Base-by-base conservation (phyloP, 2,888 invertebrate species). In the Microctonus aethiopoides region DNA sequence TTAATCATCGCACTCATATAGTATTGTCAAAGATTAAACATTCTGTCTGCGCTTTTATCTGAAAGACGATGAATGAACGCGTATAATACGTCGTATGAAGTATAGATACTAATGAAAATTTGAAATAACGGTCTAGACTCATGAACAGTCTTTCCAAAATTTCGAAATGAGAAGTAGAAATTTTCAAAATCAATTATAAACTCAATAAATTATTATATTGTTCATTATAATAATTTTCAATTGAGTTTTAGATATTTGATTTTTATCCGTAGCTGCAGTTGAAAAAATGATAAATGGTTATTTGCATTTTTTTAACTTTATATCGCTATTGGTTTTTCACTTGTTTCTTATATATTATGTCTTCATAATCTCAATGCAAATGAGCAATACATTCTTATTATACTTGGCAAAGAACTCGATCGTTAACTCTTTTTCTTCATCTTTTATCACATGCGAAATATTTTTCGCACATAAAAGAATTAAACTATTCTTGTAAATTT, bases 301-400 rank as follows among this genome's bases (percentile, higher is more conserved):
- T n/a, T n/a, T n/a, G n/a, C 16, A 32, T 24, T 61, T n/a, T n/a
- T n/a, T n/a, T n/a, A n/a, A n/a, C n/a, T n/a, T n/a, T 4, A 16
- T 16, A 52, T 16, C 32, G 24, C 16, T 63, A 39, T 66, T 57
- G 22, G 34, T 11, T 16, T 16, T 46, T 63, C 32, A 29, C 46
- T 13, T 51, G 46, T 63, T 16, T 63, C 46, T 63, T 16, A 41
- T 29, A 24, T 61, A 36, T 24, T 11, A 13, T 24, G n/a, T n/a
- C 41, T 51, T 36, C 61, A 68, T 54, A 36, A 24, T 65, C 34
- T 51, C 24, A 16, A 68, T 68, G 67, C 67, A 61, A 68, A 68
- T 68, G 39, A 61, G 61, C 36, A 68, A 68, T 68, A 68, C 54
- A 26, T 29, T 66, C 57, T 29, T 26, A n/a, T 56, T 34, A 16